Percentiles rank a stretch among this genome's conserved stretches.
Evolutionary conservation across 1,140 invertebrate species (phyloP).

Genomic region (Wiebesia pumilae): DNA sequence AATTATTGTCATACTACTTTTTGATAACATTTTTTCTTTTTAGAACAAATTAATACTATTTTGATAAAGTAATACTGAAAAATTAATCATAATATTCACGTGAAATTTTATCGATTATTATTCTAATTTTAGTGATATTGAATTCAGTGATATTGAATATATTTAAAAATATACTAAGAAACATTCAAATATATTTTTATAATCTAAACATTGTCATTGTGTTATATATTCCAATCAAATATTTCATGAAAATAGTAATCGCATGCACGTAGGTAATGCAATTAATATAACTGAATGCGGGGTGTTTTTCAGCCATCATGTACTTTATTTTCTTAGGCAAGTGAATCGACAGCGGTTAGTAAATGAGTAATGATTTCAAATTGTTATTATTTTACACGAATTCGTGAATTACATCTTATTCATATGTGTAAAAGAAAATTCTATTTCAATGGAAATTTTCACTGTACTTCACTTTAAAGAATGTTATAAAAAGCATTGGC

Average conservation of each 20-base stretch:
- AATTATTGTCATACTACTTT: no score
- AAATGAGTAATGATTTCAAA: no score
- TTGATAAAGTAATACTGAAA: background rate
- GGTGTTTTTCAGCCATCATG: background rate
- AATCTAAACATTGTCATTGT: constrained; percentile 35
- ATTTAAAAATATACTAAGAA: constrained; percentile 32
- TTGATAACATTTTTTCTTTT: no score
- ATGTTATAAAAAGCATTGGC: no score
- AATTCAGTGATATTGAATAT: background rate
- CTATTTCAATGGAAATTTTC: no score
- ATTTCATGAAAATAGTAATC: constrained; percentile 36
- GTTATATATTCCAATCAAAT: constrained; percentile 45
- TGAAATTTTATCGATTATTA: background rate
- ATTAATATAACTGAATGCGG: background rate
- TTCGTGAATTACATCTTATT: no score
- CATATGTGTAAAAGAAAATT: no score
- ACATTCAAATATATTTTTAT: constrained; percentile 25
- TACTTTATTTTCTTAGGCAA: no score
- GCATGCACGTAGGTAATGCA: background rate
- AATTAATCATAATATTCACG: background rate
- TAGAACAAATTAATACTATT: no score
- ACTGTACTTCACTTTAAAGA: no score
- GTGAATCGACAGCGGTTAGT: no score
- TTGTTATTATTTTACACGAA: no score
- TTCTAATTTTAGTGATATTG: constrained; percentile 13